phyloP scores from a whole-genome alignment of 2,888 invertebrate species.

The Callinectes sapidus region DNA sequence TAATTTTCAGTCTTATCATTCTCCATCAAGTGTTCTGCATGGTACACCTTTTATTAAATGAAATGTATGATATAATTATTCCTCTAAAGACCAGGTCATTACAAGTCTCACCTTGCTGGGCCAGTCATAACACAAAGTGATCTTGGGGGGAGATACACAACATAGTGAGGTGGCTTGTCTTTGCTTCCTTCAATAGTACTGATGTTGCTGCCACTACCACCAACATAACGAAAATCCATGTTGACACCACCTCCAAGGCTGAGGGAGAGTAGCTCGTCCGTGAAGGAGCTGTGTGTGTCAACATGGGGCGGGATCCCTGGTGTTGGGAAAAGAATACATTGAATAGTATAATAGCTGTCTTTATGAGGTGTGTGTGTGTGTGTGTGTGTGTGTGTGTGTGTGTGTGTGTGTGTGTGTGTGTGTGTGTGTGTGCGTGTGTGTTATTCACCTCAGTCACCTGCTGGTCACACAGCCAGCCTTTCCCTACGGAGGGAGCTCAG shows the following conservation, averaged over 20 bases:
- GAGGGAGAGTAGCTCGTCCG: constrained; percentile 89
- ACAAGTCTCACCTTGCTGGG: constrained; percentile 81
- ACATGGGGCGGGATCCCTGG: constrained; percentile 95
- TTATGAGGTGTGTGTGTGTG: background rate
- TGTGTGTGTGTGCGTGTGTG: too few species aligned
- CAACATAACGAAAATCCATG: constrained; percentile 90
- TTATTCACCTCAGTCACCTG: too few species aligned
- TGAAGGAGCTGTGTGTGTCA: constrained; percentile 96
- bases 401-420: too few species aligned
- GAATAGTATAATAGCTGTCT: background rate
- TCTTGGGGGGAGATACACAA: constrained; percentile 80
- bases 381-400: too few species aligned
- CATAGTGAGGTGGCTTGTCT: constrained; percentile 52
- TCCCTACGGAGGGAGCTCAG: too few species aligned
- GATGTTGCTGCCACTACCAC: constrained; percentile 80
- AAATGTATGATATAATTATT: too few species aligned
- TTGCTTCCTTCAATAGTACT: constrained; percentile 25
- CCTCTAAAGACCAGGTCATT: background rate
- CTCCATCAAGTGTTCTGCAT: too few species aligned
- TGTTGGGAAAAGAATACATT: background rate
- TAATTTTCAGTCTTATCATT: too few species aligned
- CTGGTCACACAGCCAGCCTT: too few species aligned
- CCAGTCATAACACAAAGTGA: constrained; percentile 88
- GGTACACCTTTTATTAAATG: too few species aligned
- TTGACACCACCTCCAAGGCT: constrained; percentile 88